Base-by-base conservation (phyloP, 2,888 invertebrate species). In the Lacanobia wlatinum region DNA sequence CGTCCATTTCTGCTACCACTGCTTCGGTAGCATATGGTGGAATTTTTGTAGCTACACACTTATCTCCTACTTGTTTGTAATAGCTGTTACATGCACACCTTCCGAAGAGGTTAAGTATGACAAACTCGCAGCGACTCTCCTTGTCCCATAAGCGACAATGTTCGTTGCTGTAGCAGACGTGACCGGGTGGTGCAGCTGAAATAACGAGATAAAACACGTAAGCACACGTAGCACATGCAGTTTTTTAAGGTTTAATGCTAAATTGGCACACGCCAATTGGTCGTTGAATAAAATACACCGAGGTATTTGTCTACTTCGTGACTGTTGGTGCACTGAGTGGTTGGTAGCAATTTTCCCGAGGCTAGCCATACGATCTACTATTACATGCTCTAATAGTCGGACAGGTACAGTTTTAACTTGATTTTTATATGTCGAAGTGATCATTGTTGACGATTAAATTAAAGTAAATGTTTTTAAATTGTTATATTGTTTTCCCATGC, bases 101-200 rank as follows among this genome's bases (percentile, higher is more conserved):
- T 62, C 99, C 99, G 90, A 98, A 98, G 16, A 99, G 97, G 92
- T 98, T 98, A 43, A 98, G 98, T 84, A 99, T 98, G 66, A 98
- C 97, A 91, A 98, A 99, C 92, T 98, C 98, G 89, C 99, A 99
- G 89, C 98, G 98, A 81, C 98, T 98, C 90, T 98, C 97, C 78
- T 97, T 97, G 87, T 98, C 98, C 97, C 98, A 98, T 88, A 98
- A 97, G 76, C 97, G 97, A 91, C 99, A 99, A 92, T 99, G 99
- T 76, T 98, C 98, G 92, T 98, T 98, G 90, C 98, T 98, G 94
- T 98, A 98, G 92, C 99, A 99, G 53, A 98, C 98, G 86, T 98
- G 98, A 72, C 98, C 98, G 48, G 98, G 97, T 89, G 97, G 97
- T 28, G 98, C 98, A 87, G 98, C 99, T 99, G 96, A 80, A 93